Evolutionary conservation across 2,113 vertebrate genomes (phyloP), one percentile per base, ranked within the genome.

Genomic region (Myocastor coypus): DNA sequence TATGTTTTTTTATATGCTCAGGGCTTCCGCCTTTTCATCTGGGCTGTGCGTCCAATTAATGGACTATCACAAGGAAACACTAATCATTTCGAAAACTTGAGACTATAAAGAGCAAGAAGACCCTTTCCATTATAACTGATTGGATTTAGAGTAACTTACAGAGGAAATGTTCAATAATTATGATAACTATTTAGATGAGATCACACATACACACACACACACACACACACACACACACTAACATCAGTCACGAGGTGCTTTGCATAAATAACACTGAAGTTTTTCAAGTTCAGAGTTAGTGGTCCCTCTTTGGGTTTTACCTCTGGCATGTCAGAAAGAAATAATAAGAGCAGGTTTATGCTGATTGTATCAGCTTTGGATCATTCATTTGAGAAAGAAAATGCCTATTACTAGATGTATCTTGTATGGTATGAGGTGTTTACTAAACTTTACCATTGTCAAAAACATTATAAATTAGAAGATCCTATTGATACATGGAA

Each of bases 61-160:
- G 94, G 93, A 37, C 9, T 94, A 94, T 90, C 95, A 96, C 93
- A 80, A 85, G 89, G 94, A 97, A 96, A 87, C 71, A 78, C 95
- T 85, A 94, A 96, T 96, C 92, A 92, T 96, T 93, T 93, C 0
- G 22, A 95, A 97, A 97, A 95, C 87, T 88, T 95, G 89, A 93
- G 83, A 96, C 69, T 57, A 66, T 93, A 89, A 95, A 94, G 95
- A 95, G 89, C 94, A 59, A 83, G 71, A 84, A 92, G 96, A 71
- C 97, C 94, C 96, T 98, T 98, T 98, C 96, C 66, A 96, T 97
- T 93, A 91, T 68, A 89, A 92, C 69, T 64, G 96, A 96, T 97
- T 98, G 94, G 91, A 92, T 30, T 96, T 90, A 96, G 94, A 96
- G 90, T 95, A 86, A 97, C 89, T 94, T 96, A 68, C 3, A 94